A percentile compares a stretch with the other conserved stretches of the same genome.
phyloP scores from a whole-genome alignment of 2,113 vertebrate species.

The Calidris pugnax region DNA sequence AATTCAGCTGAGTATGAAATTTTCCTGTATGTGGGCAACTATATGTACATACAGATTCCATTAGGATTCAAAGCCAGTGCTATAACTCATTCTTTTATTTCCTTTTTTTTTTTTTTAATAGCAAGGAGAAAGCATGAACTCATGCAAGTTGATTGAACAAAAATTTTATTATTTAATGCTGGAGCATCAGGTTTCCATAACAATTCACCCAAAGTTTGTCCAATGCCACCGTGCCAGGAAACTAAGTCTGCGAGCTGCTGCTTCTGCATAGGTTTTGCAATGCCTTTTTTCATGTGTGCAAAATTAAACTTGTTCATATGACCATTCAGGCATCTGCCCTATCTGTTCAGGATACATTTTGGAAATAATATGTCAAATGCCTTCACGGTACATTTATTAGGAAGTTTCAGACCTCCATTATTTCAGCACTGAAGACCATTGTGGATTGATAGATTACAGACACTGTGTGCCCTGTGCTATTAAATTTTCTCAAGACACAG shows the following conservation, averaged over 20 bases:
- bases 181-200: background rate
- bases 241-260: background rate
- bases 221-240: background rate
- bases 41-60: background rate
- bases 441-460: background rate
- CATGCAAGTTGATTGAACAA: background rate
- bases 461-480: background rate
- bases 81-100: background rate
- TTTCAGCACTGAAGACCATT: background rate
- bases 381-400: background rate
- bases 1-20: background rate
- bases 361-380: constrained; percentile 6
- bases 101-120: background rate
- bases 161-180: background rate
- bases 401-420: background rate
- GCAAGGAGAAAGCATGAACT: background rate
- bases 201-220: background rate
- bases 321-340: background rate
- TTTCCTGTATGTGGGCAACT: background rate
- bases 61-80: background rate
- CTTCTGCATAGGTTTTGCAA: background rate
- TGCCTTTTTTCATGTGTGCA: background rate
- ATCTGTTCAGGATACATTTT: background rate
- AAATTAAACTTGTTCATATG: background rate
- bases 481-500: background rate